Base-by-base conservation (phyloP, 2,888 invertebrate species). In the Nemotelus pantherinus region DNA sequence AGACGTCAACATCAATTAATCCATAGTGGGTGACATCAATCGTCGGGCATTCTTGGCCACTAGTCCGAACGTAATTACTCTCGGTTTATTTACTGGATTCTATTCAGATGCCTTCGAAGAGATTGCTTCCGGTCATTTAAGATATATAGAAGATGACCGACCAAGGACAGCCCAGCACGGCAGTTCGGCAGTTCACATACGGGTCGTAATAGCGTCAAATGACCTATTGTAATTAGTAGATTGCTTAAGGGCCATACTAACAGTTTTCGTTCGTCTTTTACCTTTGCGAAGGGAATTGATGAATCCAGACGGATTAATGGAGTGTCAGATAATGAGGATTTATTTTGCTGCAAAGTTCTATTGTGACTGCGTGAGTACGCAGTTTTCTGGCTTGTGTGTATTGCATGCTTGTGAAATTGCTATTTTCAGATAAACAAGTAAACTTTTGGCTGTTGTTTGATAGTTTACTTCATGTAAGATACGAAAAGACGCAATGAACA, bases 1-100 rank as follows among this genome's bases (percentile, higher is more conserved):
- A 43, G 39, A 70, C 43, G 70, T 70, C 70, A 70, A 70, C 70
- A 70, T 70, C 70, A 70, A 70, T 70, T 70, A 70, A 70, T 70
- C 70, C 70, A 55, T 70, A 55, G 70, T 55, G 70, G 70, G 7
- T 55, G 55, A 70, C 70, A 70, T 70, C 55, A 70, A 47, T 70
- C 50, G 70, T 10, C 43, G 70, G 70, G 53, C 43, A 43, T 53
- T 70, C 70, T 70, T 70, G 70, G 43, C 70, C 55, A 70, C 6
- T 70, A 55, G 44, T 70, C 70, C 70, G 10, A 43, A 55, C 43
- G 70, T 70, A 70, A 70, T 70, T 70, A 41, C 55, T 70, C 43
- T 53, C 9, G 6, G 70, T 70, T 70, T 70, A 70, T 55, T 70
- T 70, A 70, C 70, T 55, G 9, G 55, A 50, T 6, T 55, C 55